phyloP scores from a whole-genome alignment of 2,113 vertebrate genomes.

The Centropristis striata region DNA sequence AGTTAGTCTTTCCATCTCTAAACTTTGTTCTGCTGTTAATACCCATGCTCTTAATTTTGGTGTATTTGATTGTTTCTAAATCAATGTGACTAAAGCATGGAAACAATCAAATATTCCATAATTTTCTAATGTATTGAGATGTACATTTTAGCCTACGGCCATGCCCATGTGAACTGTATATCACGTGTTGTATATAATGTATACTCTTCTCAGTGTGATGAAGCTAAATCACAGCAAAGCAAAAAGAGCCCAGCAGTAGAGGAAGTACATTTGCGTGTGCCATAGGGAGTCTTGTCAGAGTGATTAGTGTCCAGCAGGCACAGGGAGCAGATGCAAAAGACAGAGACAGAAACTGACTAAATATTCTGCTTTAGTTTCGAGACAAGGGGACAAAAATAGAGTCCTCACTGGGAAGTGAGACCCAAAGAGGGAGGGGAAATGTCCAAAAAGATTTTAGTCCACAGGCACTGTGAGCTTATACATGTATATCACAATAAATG shows the following conservation, averaged over 20 bases:
- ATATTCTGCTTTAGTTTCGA: neutral
- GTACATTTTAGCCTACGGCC: neutral
- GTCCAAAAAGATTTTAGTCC: neutral
- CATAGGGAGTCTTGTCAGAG: slow-evolving; percentile 24
- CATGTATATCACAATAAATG: neutral
- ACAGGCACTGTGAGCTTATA: neutral
- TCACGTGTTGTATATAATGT: neutral
- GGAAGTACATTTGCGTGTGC: slow-evolving; percentile 8
- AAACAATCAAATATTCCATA: too few relatives aligned
- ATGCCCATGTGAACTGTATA: neutral
- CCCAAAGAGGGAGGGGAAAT: neutral
- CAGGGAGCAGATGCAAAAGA: slow-evolving; percentile 2
- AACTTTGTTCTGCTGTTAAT: too few relatives aligned
- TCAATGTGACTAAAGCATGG: too few relatives aligned
- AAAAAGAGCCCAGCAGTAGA: neutral
- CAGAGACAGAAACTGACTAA: slow-evolving; percentile 1
- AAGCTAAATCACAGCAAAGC: neutral
- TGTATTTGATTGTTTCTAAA: too few relatives aligned
- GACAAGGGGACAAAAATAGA: slow-evolving; percentile 1
- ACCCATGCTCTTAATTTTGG: too few relatives aligned
- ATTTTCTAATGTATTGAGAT: too few relatives aligned
- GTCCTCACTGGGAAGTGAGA: neutral
- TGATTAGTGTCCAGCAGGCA: neutral
- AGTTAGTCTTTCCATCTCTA: too few relatives aligned
- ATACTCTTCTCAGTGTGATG: neutral